These are phyloP conservation scores for Sphaeramia orbicularis DNA, from an alignment of 2,797 vertebrate genomes.

Conservation along the genomic window DNA sequence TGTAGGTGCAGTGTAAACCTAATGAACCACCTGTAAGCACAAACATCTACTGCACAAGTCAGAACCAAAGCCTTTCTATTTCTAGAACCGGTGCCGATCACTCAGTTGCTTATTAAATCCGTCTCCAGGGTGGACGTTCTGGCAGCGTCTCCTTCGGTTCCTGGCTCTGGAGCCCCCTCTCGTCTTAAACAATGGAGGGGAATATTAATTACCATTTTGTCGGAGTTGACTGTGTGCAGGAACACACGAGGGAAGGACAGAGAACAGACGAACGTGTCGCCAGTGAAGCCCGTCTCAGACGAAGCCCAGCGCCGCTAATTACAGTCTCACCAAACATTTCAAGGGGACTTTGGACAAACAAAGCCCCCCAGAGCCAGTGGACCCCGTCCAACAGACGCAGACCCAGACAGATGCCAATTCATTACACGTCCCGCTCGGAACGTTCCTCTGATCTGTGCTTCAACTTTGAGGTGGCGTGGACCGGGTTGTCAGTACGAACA, in stretches of 20 bases:
- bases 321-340: conserved; percentile 74
- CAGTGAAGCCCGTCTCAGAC: conserved; percentile 64
- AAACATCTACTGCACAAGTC: conserved; percentile 6
- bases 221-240: conserved; percentile 69
- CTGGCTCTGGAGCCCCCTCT: conserved; percentile 43
- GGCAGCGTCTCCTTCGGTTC: conserved; percentile 63
- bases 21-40: neutral
- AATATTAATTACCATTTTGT: conserved; percentile 84
- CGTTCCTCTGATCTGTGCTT: conserved; percentile 60
- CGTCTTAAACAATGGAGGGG: conserved; percentile 71
- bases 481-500: neutral
- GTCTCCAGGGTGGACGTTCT: conserved; percentile 40
- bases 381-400: conserved; percentile 39
- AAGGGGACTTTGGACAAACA: conserved; percentile 55
- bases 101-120: conserved; percentile 34
- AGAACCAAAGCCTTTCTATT: conserved; percentile 20
- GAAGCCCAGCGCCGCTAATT: conserved; percentile 77
- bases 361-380: conserved; percentile 58
- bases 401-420: conserved; percentile 57
- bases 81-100: conserved; percentile 2
- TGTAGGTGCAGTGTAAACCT: neutral
- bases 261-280: conserved; percentile 35
- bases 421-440: conserved; percentile 41
- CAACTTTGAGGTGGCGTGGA: conserved; percentile 43
- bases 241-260: conserved; percentile 66